phyloP scores from a whole-genome alignment of 2,797 vertebrate species.

The Lithobates pipiens region DNA sequence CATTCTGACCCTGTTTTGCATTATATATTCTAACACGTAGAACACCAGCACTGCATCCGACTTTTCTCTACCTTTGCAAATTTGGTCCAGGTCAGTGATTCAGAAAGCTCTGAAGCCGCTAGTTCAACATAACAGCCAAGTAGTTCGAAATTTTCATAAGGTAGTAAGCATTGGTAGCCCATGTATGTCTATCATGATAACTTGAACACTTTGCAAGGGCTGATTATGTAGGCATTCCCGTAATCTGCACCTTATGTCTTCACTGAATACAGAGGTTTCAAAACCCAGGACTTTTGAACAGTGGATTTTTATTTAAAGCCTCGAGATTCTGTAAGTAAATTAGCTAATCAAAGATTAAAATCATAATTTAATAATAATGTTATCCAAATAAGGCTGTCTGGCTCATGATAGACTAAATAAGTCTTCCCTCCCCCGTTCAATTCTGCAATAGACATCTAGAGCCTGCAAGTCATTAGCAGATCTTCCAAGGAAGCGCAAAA shows the following conservation, averaged over 20 bases:
- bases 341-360: not conserved
- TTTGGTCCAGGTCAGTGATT: too few relatives aligned
- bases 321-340: not conserved
- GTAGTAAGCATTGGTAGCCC: too few relatives aligned
- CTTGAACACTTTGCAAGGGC: too few relatives aligned
- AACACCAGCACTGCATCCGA: too few relatives aligned
- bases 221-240: too few relatives aligned
- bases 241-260: not conserved
- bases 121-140: too few relatives aligned
- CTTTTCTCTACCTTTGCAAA: too few relatives aligned
- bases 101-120: too few relatives aligned
- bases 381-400: not conserved
- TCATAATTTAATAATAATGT: not conserved
- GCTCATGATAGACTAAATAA: conserved; percentile 16
- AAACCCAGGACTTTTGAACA: not conserved
- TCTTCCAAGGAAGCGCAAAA: conserved; percentile 19
- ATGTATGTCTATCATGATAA: too few relatives aligned
- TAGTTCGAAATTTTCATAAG: too few relatives aligned
- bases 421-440: conserved; percentile 3
- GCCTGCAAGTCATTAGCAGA: conserved; percentile 13
- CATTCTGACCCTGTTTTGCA: too few relatives aligned
- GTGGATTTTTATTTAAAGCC: not conserved
- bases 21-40: too few relatives aligned
- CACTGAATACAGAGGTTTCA: not conserved
- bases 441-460: conserved; percentile 27